A percentile compares a stretch with the other conserved stretches of the same genome.
Conservation (phyloP, 2,113 vertebrate species). For the Thunnus maccoyii region DNA sequence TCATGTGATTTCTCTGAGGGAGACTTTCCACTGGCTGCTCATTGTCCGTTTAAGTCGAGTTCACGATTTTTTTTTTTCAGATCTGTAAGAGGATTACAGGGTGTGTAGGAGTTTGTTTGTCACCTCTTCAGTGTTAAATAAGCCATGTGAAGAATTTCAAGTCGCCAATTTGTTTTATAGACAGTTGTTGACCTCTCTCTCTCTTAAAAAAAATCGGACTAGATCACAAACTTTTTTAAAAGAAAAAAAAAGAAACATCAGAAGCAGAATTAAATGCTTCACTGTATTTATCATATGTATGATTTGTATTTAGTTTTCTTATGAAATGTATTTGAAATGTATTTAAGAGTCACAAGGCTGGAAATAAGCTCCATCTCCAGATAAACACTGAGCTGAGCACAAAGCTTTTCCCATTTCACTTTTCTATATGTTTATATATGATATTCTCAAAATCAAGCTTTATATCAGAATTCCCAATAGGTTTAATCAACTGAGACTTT, state of each 20-base stretch:
- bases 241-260: background rate
- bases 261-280: background rate
- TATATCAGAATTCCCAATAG: too few relatives aligned
- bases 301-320: background rate
- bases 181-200: background rate
- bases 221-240: background rate
- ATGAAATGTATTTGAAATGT: too few relatives aligned
- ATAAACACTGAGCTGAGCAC: conserved; percentile 13
- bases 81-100: conserved; percentile 68
- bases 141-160: conserved; percentile 3
- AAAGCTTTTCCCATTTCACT: background rate
- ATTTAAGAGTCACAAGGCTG: conserved; percentile 8
- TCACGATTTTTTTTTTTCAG: conserved; percentile 46
- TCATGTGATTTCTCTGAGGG: conserved; percentile 50
- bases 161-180: background rate
- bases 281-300: background rate
- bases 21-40: conserved; percentile 45
- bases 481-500: too few relatives aligned
- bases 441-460: too few relatives aligned
- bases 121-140: conserved; percentile 32
- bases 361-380: conserved; percentile 19
- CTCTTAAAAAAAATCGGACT: background rate
- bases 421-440: too few relatives aligned
- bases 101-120: conserved; percentile 49
- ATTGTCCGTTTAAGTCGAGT: conserved; percentile 44